Evolutionary conservation across 2,888 invertebrate species (phyloP).

Genomic region (Acrobasis repandana): DNA sequence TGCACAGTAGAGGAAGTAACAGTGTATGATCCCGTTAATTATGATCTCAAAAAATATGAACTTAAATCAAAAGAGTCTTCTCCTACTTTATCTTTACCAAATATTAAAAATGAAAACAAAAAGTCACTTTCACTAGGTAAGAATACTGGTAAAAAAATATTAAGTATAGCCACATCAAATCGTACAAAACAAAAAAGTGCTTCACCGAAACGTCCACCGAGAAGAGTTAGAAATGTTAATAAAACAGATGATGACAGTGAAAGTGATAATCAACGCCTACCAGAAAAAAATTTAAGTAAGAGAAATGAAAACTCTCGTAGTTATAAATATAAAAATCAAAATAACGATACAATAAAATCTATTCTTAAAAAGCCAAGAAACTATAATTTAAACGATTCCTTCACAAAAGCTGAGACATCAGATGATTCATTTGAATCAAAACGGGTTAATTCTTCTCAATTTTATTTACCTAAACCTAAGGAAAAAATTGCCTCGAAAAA

Average conservation of each 20-base stretch:
- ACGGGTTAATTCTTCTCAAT: slow-evolving; percentile 76
- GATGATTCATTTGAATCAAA: slow-evolving; percentile 62
- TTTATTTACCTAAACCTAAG: slow-evolving; percentile 84
- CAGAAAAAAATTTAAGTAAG: slow-evolving; percentile 58
- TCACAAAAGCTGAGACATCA: slow-evolving; percentile 52
- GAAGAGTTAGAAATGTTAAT: slow-evolving; percentile 75
- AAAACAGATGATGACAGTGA: slow-evolving; percentile 76
- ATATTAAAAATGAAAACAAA: slow-evolving; percentile 72
- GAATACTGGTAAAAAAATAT: slow-evolving; percentile 61
- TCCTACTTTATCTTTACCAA: slow-evolving; percentile 64
- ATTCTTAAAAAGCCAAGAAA: slow-evolving; percentile 83
- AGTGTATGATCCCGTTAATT: slow-evolving; percentile 74
- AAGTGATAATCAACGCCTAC: slow-evolving; percentile 71
- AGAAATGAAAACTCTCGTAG: slow-evolving; percentile 55
- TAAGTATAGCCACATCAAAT: slow-evolving; percentile 54
- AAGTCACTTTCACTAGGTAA: slow-evolving; percentile 63
- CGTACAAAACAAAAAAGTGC: slow-evolving; percentile 74
- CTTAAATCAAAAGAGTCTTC: slow-evolving; percentile 61
- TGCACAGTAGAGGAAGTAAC: slow-evolving; percentile 65
- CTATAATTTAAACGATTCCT: slow-evolving; percentile 55
- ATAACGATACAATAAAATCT: slow-evolving; percentile 80
- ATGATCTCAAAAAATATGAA: slow-evolving; percentile 75
- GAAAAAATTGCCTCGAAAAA: slow-evolving; percentile 62
- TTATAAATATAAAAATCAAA: slow-evolving; percentile 61
- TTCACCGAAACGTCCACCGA: slow-evolving; percentile 85